A percentile compares a stretch with the other conserved stretches of the same genome.
Evolutionary conservation across 1,140 invertebrate species (phyloP).

Genomic region (Laupala kohalensis): DNA sequence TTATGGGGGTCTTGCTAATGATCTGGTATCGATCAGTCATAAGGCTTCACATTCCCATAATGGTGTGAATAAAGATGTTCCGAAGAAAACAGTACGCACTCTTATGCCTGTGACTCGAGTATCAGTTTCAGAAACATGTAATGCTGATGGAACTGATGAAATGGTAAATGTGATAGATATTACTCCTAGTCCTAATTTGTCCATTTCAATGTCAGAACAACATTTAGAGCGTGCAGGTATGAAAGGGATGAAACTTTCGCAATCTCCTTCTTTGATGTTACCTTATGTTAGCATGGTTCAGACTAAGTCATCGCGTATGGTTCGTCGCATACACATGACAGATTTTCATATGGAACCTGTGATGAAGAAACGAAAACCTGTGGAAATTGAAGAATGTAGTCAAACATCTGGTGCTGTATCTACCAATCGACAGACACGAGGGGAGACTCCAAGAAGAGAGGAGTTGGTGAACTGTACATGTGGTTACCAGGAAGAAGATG

Average conservation of each 20-base stretch:
- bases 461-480: conserved; percentile 84
- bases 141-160: too few relatives aligned
- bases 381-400: not conserved
- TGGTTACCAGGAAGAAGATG: conserved; percentile 73
- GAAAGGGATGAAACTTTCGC: too few relatives aligned
- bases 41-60: too few relatives aligned
- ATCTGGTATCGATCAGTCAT: too few relatives aligned
- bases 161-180: too few relatives aligned
- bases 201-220: too few relatives aligned
- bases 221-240: too few relatives aligned
- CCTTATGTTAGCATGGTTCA: too few relatives aligned
- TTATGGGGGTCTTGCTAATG: too few relatives aligned
- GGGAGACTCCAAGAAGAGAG: conserved; percentile 28
- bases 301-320: not conserved
- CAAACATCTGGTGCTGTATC: not conserved
- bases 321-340: not conserved
- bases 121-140: not conserved
- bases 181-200: too few relatives aligned
- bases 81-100: too few relatives aligned
- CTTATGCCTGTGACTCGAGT: not conserved
- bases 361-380: not conserved
- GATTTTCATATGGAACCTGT: conserved; percentile 1
- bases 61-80: too few relatives aligned
- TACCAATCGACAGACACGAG: not conserved
- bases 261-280: not conserved